Evolutionary conservation across 2,888 invertebrate genomes (phyloP), one percentile per base, ranked within the genome.

Genomic region (Hypena proboscidalis): DNA sequence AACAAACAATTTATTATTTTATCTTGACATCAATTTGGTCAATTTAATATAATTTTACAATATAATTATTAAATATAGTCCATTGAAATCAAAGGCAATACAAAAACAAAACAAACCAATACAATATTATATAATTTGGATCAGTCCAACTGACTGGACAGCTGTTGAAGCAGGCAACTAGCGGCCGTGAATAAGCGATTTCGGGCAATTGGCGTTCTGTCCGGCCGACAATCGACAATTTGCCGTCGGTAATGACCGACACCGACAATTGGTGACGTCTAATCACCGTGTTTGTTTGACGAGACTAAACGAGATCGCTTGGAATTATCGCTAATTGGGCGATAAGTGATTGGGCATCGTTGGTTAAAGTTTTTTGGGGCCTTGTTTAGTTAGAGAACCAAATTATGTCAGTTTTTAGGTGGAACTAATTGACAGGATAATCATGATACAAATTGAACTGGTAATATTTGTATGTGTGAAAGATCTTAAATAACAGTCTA

Each of bases 181-280:
- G 77, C 79, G 81, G 67, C 76, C 74, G 80, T 89, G 88, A 89
- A 79, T 85, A 83, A 80, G 88, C 90, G 80, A 68, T 75, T 84
- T 83, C 62, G 75, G 73, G 60, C 80, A 73, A 77, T 76, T 73
- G 73, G 51, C 70, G 61, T 35, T 40, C 49, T 55, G 59, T 44
- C 57, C 53, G 57, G 34, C 43, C 27, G 49, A 19, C 35, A 42
- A 36, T 37, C 45, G 49, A 41, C 49, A 39, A 63, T 53, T 52
- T 63, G 58, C 45, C 30, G 23, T 10, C 31, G 35, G 34, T 40
- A 46, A 51, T 46, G 38, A 46, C 42, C 26, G 19, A 22, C 22
- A 34, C 41, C 30, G 38, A 33, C 47, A 21, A 47, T 33, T 44
- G 19, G 39, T 14, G 31, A 39, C 52, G 45, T 62, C 57, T 67